These are phyloP conservation scores for Delia radicum DNA, from an alignment of 1,140 invertebrate genomes.

Conservation along the genomic window DNA sequence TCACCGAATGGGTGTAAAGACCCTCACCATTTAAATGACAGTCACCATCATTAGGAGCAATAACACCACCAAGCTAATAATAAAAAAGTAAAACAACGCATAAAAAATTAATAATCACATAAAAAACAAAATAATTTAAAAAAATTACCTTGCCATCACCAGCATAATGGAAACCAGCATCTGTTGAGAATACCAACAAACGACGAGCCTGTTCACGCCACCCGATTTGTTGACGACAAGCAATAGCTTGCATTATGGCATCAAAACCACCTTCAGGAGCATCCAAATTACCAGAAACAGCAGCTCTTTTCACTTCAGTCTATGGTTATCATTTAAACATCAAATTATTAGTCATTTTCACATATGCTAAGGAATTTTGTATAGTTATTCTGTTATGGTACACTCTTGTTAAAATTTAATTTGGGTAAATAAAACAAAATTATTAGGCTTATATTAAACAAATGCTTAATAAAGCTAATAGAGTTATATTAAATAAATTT, in stretches of 20 bases:
- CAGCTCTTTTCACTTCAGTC: conserved; percentile 72
- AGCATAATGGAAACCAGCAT: conserved; percentile 97
- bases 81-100: conserved; percentile 10
- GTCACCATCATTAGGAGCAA: conserved; percentile 88
- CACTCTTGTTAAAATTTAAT: conserved; percentile 13
- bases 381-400: conserved; percentile 11
- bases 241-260: conserved; percentile 98
- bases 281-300: conserved; percentile 95
- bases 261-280: conserved; percentile 99
- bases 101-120: too few relatives aligned
- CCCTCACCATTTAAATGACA: conserved; percentile 79
- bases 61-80: conserved; percentile 78
- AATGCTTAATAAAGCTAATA: too few relatives aligned
- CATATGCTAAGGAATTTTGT: neutral
- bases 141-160: conserved; percentile 84
- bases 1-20: conserved; percentile 76
- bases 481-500: too few relatives aligned
- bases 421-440: too few relatives aligned
- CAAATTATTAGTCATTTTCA: too few relatives aligned
- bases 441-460: too few relatives aligned
- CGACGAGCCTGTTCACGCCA: conserved; percentile 85
- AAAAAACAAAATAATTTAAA: too few relatives aligned
- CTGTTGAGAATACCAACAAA: conserved; percentile 95
- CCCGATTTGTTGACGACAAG: conserved; percentile 83
- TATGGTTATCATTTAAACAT: conserved; percentile 42